Percentiles rank a stretch among this genome's conserved stretches.
phyloP scores from a whole-genome alignment of 2,888 invertebrate genomes.

The Mesochorus sp. region DNA sequence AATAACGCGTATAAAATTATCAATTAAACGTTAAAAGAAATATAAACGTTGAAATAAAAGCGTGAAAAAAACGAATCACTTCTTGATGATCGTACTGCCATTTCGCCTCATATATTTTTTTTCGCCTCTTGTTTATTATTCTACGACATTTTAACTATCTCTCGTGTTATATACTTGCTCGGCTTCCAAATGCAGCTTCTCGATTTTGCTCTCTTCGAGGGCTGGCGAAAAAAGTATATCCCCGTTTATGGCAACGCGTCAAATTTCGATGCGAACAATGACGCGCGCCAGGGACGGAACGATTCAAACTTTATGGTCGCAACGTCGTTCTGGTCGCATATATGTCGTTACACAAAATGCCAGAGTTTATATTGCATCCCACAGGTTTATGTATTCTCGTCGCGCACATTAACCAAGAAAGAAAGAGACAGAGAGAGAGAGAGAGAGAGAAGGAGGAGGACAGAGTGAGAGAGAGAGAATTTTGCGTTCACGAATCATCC shows the following conservation, averaged over 20 bases:
- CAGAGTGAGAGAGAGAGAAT: background rate
- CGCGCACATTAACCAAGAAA: conserved; percentile 7
- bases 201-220: background rate
- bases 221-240: background rate
- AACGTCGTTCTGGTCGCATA: conserved; percentile 6
- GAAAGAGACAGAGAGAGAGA: background rate
- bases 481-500: conserved; percentile 19
- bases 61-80: background rate
- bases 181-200: background rate
- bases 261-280: conserved; percentile 46
- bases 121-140: conserved; percentile 2
- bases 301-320: background rate
- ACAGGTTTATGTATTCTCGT: conserved; percentile 28
- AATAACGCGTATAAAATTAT: too few relatives aligned
- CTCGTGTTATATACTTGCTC: conserved; percentile 24
- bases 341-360: background rate
- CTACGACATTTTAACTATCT: conserved; percentile 34
- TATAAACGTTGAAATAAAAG: background rate
- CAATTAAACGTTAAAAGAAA: background rate
- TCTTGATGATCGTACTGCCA: background rate
- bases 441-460: background rate
- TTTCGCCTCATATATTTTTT: background rate
- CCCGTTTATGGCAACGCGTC: conserved; percentile 32
- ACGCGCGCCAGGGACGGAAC: background rate
- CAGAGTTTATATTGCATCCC: conserved; percentile 28